A percentile compares a stretch with the other conserved stretches of the same genome.
Conservation (phyloP, 2,113 vertebrate species). For the Promerops cafer region DNA sequence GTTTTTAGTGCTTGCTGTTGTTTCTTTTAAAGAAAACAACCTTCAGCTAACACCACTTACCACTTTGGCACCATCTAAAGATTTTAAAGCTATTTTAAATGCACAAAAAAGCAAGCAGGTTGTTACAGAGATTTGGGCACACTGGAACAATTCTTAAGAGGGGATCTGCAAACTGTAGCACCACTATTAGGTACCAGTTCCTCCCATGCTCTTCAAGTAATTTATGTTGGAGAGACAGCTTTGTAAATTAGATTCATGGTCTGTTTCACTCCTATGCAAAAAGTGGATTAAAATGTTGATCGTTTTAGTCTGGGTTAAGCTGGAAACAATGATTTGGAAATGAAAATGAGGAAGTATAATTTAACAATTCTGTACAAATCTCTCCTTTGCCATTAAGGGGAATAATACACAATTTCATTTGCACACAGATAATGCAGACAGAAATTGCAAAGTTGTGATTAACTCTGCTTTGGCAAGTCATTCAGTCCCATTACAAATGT, state of each 20-base stretch:
- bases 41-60: background rate
- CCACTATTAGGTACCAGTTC: background rate
- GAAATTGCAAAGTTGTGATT: slow-evolving; percentile 58
- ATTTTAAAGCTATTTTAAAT: background rate
- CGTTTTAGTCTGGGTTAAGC: slow-evolving; percentile 46
- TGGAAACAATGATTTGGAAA: slow-evolving; percentile 57
- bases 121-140: background rate
- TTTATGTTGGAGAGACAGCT: slow-evolving; percentile 27
- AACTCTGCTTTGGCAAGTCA: slow-evolving; percentile 51
- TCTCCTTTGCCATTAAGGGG: slow-evolving; percentile 39
- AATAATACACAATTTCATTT: slow-evolving; percentile 56
- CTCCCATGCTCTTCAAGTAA: slow-evolving; percentile 5
- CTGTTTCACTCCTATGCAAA: slow-evolving; percentile 50
- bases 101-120: background rate
- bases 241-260: slow-evolving; percentile 66
- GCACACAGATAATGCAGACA: slow-evolving; percentile 37
- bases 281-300: slow-evolving; percentile 68
- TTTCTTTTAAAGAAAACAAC: background rate
- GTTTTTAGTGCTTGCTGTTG: background rate
- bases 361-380: slow-evolving; percentile 52
- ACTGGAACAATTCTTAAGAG: background rate
- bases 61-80: background rate
- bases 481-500: slow-evolving; percentile 59
- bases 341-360: slow-evolving; percentile 51
- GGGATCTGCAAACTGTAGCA: background rate